Conservation (phyloP, 2,888 invertebrate species). For the Oscheius sp. region DNA sequence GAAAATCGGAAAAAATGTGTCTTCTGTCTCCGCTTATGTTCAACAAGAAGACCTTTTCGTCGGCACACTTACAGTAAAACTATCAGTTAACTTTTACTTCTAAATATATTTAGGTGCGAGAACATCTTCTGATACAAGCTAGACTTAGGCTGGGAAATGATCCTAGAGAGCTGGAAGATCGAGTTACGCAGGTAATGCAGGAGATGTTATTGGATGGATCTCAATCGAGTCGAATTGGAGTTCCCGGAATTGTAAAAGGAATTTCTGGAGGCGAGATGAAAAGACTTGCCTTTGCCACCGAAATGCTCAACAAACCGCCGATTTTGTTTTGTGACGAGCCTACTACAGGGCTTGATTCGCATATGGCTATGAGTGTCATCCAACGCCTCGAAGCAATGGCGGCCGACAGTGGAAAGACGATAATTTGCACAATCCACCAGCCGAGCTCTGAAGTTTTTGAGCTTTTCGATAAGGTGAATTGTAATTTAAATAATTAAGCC, state of each 20-base stretch:
- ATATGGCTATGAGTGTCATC: constrained; percentile 91
- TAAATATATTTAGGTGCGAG: constrained; percentile 52
- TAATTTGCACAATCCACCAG: constrained; percentile 91
- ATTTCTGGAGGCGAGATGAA: constrained; percentile 84
- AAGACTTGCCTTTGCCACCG: constrained; percentile 90
- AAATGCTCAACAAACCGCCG: constrained; percentile 89
- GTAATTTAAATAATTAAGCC: neutral
- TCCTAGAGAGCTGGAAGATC: constrained; percentile 79
- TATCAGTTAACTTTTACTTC: neutral
- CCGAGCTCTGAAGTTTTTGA: constrained; percentile 88
- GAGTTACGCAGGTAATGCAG: constrained; percentile 82
- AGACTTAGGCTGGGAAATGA: constrained; percentile 83
- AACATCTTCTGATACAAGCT: constrained; percentile 73
- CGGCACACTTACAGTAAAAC: constrained; percentile 48
- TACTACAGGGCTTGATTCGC: constrained; percentile 92
- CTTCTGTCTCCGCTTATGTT: constrained; percentile 71
- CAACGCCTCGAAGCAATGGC: constrained; percentile 49
- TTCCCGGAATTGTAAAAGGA: constrained; percentile 36
- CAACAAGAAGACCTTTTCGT: constrained; percentile 65
- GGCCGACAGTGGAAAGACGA: constrained; percentile 81
- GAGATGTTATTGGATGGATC: constrained; percentile 88
- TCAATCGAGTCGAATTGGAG: constrained; percentile 74
- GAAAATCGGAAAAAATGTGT: constrained; percentile 40
- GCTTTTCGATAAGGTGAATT: constrained; percentile 80
- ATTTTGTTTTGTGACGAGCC: constrained; percentile 96